These are phyloP conservation scores for Polypedilum pembai DNA, from an alignment of 1,140 invertebrate genomes.

Conservation along the genomic window DNA sequence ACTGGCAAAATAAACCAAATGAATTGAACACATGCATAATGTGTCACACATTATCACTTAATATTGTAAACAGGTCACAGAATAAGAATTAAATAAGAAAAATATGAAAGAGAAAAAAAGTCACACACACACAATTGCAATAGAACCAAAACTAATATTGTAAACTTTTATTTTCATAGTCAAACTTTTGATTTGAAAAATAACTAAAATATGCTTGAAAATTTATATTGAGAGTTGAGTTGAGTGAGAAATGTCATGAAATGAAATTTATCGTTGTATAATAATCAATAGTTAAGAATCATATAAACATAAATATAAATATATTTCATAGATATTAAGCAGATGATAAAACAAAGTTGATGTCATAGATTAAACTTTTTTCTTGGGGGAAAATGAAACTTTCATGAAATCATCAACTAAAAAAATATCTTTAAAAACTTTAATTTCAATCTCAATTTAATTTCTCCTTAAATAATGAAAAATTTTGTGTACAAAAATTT, in stretches of 20 bases:
- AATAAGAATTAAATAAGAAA: neutral
- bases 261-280: conserved; percentile 6
- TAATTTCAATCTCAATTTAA: conserved; percentile 7
- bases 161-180: conserved; percentile 11
- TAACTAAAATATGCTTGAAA: neutral
- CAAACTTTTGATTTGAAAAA: conserved; percentile 14
- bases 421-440: conserved; percentile 34
- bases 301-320: neutral
- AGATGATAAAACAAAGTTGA: neutral
- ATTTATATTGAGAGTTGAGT: neutral
- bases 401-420: conserved; percentile 31
- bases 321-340: neutral
- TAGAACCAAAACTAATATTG: conserved; percentile 13
- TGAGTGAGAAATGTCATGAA: conserved; percentile 4
- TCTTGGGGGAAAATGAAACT: conserved; percentile 1
- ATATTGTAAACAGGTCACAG: conserved; percentile 4
- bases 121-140: neutral
- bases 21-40: neutral
- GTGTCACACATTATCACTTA: conserved; percentile 14
- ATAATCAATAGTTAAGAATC: conserved; percentile 14
- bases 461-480: conserved; percentile 19
- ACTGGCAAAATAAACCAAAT: neutral
- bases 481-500: neutral
- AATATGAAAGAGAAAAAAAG: neutral
- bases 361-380: neutral